Evolutionary conservation across 2,113 vertebrate genomes (phyloP).

Genomic region (Nematolebias whitei): DNA sequence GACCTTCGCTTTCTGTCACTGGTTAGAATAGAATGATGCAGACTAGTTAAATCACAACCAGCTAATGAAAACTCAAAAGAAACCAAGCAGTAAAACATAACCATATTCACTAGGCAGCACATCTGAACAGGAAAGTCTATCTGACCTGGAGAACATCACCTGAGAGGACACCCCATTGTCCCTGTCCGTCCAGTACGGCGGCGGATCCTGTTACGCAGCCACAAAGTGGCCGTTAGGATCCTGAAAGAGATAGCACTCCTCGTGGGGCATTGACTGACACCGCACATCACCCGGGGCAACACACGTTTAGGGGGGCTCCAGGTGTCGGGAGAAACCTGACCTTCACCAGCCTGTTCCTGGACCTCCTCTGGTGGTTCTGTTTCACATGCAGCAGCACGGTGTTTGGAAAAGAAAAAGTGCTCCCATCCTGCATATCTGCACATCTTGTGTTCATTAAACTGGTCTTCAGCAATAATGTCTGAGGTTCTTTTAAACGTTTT

Average conservation of each 20-base stretch:
- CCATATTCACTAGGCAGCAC: conserved; percentile 33
- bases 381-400: conserved; percentile 13
- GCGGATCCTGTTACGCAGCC: conserved; percentile 75
- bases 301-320: conserved; percentile 64
- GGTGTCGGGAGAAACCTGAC: conserved; percentile 71
- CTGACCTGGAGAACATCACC: conserved; percentile 68
- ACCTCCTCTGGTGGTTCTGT: conserved; percentile 36
- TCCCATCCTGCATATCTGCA: no score
- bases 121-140: conserved; percentile 70
- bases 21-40: neutral
- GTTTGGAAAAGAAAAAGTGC: no score
- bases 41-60: neutral
- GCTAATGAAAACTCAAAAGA: neutral
- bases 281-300: conserved; percentile 68
- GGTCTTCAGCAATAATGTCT: no score
- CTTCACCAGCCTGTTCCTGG: conserved; percentile 12
- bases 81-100: neutral
- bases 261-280: conserved; percentile 64
- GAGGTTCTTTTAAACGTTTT: no score
- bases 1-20: neutral
- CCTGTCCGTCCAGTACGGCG: conserved; percentile 54
- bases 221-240: conserved; percentile 76
- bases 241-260: conserved; percentile 77
- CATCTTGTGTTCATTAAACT: no score
- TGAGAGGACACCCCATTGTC: conserved; percentile 74